A percentile compares a stretch with the other conserved stretches of the same genome.
These are phyloP conservation scores for Marcusenius ussheri DNA, from an alignment of 2,113 vertebrate species.

Conservation along the genomic window DNA sequence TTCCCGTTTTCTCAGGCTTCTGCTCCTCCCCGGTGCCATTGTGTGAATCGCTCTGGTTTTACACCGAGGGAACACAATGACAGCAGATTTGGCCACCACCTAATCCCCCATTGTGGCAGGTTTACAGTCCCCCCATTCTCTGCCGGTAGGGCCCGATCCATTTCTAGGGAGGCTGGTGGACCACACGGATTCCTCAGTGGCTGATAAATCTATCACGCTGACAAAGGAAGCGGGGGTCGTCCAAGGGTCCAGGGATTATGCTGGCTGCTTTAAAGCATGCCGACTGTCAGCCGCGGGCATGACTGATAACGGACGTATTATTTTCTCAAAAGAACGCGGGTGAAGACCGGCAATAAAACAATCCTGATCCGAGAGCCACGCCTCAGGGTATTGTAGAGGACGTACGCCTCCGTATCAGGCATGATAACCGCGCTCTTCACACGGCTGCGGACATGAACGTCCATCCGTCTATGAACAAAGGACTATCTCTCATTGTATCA, in stretches of 20 bases:
- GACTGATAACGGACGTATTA: slow-evolving; percentile 44
- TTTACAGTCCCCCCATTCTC: slow-evolving; percentile 34
- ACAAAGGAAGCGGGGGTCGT: slow-evolving; percentile 40
- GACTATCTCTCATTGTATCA: slow-evolving; percentile 17
- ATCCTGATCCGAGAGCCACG: slow-evolving; percentile 34
- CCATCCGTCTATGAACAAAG: slow-evolving; percentile 10
- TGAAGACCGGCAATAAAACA: slow-evolving; percentile 37
- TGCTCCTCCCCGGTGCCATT: slow-evolving; percentile 32
- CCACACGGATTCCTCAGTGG: slow-evolving; percentile 39
- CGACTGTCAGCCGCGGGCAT: slow-evolving; percentile 35
- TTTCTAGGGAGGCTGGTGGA: slow-evolving; percentile 33
- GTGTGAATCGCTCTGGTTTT: slow-evolving; percentile 33
- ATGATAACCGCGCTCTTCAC: slow-evolving; percentile 29
- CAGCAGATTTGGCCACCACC: slow-evolving; percentile 35
- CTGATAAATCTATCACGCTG: slow-evolving; percentile 43
- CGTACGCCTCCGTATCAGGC: slow-evolving; percentile 20
- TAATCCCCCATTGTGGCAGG: slow-evolving; percentile 44
- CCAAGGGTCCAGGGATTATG: slow-evolving; percentile 40
- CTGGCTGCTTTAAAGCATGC: slow-evolving; percentile 35
- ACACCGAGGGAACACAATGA: slow-evolving; percentile 35
- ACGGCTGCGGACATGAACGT: neutral
- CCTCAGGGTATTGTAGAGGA: slow-evolving; percentile 33
- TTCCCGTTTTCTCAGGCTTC: slow-evolving; percentile 15
- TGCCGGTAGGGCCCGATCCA: slow-evolving; percentile 25
- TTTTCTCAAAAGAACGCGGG: slow-evolving; percentile 30